A percentile compares a stretch with the other conserved stretches of the same genome.
Conservation (phyloP, 1,140 invertebrate species). For the Coptotermes formosanus region DNA sequence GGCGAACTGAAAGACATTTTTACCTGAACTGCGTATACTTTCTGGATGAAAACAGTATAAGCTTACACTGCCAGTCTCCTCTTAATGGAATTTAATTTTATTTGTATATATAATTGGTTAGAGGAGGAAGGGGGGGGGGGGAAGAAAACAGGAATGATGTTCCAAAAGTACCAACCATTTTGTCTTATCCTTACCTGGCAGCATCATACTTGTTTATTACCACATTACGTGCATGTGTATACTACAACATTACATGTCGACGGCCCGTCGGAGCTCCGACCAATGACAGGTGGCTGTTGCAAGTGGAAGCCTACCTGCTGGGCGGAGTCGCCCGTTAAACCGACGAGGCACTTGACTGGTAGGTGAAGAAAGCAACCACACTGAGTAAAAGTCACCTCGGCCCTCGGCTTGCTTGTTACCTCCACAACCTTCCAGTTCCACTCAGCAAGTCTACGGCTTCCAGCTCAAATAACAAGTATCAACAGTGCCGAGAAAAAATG, state of each 20-base stretch:
- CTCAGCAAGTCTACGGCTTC: background rate
- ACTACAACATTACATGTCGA: background rate
- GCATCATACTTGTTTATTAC: background rate
- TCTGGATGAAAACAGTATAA: background rate
- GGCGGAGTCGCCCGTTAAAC: background rate
- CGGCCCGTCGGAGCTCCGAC: background rate
- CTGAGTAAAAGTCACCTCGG: background rate
- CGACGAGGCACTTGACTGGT: background rate
- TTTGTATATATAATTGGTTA: background rate
- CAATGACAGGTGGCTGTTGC: background rate
- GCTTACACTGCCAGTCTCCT: background rate
- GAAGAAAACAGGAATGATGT: background rate
- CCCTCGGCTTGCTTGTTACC: background rate
- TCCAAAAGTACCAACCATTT: background rate
- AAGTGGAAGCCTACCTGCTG: constrained; percentile 7
- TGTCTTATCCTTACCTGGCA: background rate
- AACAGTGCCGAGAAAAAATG: background rate
- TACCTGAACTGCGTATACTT: no score
- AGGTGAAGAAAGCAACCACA: background rate
- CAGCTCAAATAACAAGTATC: background rate
- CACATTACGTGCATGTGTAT: background rate
- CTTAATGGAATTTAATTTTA: background rate
- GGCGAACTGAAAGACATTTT: background rate
- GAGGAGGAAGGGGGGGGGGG: background rate
- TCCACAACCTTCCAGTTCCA: background rate